Conservation (phyloP, 2,113 vertebrate genomes). For the Phylloscopus whistleri region DNA sequence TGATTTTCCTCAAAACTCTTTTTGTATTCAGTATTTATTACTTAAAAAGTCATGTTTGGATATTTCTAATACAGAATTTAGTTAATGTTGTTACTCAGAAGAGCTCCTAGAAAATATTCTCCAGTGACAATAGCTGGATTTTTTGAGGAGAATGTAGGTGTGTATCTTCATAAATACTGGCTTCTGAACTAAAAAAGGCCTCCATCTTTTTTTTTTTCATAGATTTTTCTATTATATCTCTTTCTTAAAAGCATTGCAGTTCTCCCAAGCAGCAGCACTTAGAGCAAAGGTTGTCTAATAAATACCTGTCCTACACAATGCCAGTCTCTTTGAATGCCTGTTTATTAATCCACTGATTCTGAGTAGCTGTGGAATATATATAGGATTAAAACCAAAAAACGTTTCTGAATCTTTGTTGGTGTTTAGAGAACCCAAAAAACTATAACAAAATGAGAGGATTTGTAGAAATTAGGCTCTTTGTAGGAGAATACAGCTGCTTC, state of each 20-base stretch:
- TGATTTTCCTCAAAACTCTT: not conserved
- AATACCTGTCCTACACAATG: not conserved
- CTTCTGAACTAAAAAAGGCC: not conserved
- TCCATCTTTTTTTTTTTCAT: not conserved
- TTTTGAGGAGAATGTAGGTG: constrained; percentile 23
- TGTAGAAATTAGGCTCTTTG: not conserved
- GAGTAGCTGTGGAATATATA: not conserved
- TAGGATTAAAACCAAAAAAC: not conserved
- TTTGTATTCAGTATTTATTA: not conserved
- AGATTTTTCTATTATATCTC: not conserved
- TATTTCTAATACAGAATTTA: not conserved
- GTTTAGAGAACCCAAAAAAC: not conserved
- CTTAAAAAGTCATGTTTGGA: not conserved
- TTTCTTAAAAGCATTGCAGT: not conserved
- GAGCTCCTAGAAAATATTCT: not conserved
- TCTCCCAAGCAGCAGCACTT: not conserved
- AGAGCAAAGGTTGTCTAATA: not conserved
- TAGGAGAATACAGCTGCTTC: not conserved
- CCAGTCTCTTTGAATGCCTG: not conserved
- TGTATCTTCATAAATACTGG: not conserved
- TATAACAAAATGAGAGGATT: not conserved
- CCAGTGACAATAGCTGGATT: not conserved
- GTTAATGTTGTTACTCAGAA: not conserved
- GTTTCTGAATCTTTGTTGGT: not conserved
- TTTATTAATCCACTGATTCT: not conserved